A percentile compares a stretch with the other conserved stretches of the same genome.
These are phyloP conservation scores for Dione juno DNA, from an alignment of 2,888 invertebrate genomes.

Conservation along the genomic window DNA sequence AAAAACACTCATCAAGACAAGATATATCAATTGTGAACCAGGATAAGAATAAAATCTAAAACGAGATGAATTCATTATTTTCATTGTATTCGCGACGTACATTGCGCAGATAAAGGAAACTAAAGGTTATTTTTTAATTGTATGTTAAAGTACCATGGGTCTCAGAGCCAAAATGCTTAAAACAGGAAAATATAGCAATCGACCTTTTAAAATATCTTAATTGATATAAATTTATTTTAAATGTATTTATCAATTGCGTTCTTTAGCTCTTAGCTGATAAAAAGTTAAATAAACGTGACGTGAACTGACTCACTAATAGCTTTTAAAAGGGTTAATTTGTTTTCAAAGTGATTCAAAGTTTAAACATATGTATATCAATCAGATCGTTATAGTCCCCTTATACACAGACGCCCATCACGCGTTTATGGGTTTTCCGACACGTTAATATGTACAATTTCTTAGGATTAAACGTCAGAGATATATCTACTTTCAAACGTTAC, in stretches of 20 bases:
- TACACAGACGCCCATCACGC: conserved; percentile 14
- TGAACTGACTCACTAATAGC: conserved; percentile 14
- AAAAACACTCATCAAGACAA: too few relatives aligned
- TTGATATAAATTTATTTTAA: conserved; percentile 4
- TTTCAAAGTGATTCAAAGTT: conserved; percentile 19
- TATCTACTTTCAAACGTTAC: too few relatives aligned
- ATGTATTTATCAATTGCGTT: background rate
- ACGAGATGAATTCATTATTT: background rate
- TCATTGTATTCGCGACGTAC: background rate
- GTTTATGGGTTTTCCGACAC: conserved; percentile 38
- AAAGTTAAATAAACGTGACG: conserved; percentile 4
- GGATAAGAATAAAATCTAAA: too few relatives aligned
- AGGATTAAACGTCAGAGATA: background rate
- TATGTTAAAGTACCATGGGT: too few relatives aligned
- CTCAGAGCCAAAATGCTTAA: background rate
- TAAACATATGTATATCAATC: conserved; percentile 1
- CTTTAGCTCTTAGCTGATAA: background rate
- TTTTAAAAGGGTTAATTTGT: conserved; percentile 25
- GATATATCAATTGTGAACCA: too few relatives aligned
- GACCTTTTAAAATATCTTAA: background rate
- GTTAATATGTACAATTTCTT: conserved; percentile 1
- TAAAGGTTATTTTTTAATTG: too few relatives aligned
- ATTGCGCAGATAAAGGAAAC: too few relatives aligned
- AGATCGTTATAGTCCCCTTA: conserved; percentile 7
- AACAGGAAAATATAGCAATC: background rate